These are phyloP conservation scores for Napeogenes sylphis DNA, from an alignment of 2,888 invertebrate genomes.

Conservation along the genomic window DNA sequence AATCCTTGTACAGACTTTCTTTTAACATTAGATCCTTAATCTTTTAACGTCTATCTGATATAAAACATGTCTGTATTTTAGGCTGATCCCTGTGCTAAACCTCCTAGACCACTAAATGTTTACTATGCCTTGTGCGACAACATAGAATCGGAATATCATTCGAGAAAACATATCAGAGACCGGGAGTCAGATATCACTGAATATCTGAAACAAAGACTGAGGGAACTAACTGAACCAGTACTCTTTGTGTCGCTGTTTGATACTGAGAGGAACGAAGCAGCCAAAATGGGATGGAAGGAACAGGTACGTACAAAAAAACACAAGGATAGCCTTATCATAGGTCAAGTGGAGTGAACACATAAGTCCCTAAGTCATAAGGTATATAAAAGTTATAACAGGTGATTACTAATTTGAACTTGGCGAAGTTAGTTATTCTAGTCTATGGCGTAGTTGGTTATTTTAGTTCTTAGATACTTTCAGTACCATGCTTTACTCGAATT, in stretches of 20 bases:
- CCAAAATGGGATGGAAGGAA: slow-evolving; percentile 69
- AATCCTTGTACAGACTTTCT: no score
- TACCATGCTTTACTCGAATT: no score
- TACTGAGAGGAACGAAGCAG: slow-evolving; percentile 72
- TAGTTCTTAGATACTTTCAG: no score
- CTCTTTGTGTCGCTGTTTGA: slow-evolving; percentile 72
- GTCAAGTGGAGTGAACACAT: no score
- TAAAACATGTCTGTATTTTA: slow-evolving; percentile 36
- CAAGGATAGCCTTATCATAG: background rate
- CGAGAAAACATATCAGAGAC: slow-evolving; percentile 73
- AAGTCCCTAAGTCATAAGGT: no score
- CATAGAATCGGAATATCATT: slow-evolving; percentile 79
- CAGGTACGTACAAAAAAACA: slow-evolving; percentile 47
- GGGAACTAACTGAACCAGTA: slow-evolving; percentile 67
- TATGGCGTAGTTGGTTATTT: no score
- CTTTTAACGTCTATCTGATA: background rate
- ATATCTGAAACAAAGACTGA: slow-evolving; percentile 59
- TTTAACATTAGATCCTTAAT: no score
- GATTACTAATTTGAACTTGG: no score
- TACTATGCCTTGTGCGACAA: slow-evolving; percentile 80
- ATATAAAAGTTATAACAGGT: no score
- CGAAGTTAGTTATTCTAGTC: no score
- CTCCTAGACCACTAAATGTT: slow-evolving; percentile 79
- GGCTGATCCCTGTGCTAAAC: slow-evolving; percentile 80
- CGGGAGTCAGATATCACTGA: slow-evolving; percentile 61